These are phyloP conservation scores for Periophthalmus modestus DNA, from an alignment of 2,113 vertebrate genomes.

Conservation along the genomic window DNA sequence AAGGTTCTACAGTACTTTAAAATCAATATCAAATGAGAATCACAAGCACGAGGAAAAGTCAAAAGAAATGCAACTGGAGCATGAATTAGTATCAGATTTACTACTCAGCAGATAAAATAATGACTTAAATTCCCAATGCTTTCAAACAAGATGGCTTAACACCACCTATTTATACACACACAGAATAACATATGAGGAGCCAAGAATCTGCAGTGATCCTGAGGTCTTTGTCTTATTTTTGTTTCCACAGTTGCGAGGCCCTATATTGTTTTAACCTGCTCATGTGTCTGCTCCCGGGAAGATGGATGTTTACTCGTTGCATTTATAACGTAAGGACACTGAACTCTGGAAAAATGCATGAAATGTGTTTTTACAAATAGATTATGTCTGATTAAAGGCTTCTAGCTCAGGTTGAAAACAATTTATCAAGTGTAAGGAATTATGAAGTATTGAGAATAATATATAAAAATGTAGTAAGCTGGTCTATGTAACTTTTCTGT, in stretches of 20 bases:
- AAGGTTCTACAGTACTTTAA: too few species aligned
- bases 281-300: not conserved
- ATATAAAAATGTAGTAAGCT: conserved; percentile 27
- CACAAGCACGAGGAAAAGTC: not conserved
- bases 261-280: not conserved
- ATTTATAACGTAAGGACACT: conserved; percentile 23
- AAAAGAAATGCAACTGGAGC: not conserved
- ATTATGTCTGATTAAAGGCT: conserved; percentile 39
- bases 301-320: conserved; percentile 17
- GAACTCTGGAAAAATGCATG: conserved; percentile 6
- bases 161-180: conserved; percentile 4
- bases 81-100: not conserved
- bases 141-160: not conserved
- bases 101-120: not conserved
- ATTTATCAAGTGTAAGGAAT: conserved; percentile 16
- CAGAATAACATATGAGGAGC: conserved; percentile 12
- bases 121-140: not conserved
- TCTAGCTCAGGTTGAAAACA: not conserved
- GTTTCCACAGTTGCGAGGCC: conserved; percentile 8
- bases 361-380: conserved; percentile 9
- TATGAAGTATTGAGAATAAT: conserved; percentile 5
- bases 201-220: conserved; percentile 17
- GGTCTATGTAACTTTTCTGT: too few species aligned
- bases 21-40: too few species aligned
- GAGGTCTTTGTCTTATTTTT: conserved; percentile 16